These are phyloP conservation scores for Physella acuta DNA, from an alignment of 1,140 invertebrate species.

Conservation along the genomic window DNA sequence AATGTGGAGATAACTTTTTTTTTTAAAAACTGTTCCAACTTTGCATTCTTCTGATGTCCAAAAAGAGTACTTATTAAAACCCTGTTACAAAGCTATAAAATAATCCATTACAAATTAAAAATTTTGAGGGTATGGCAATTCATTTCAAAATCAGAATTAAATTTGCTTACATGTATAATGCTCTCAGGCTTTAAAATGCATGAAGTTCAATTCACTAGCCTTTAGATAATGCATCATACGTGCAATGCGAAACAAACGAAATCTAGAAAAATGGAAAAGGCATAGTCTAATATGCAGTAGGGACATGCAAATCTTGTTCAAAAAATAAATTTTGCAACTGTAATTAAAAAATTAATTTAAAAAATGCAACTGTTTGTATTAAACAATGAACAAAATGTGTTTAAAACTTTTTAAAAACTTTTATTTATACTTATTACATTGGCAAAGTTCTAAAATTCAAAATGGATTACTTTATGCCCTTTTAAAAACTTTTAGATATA, in stretches of 20 bases:
- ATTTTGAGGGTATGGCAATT: too few relatives aligned
- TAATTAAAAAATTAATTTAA: neutral
- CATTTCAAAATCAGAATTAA: neutral
- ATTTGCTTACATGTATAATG: neutral
- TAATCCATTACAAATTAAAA: too few relatives aligned
- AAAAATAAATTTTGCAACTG: neutral
- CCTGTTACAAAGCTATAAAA: too few relatives aligned
- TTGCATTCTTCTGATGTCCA: too few relatives aligned
- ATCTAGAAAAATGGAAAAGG: conserved; percentile 16
- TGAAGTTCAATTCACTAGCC: neutral
- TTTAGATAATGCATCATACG: conserved; percentile 7
- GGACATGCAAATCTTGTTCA: neutral
- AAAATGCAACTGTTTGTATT: neutral
- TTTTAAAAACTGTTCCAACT: too few relatives aligned
- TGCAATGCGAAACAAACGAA: conserved; percentile 17
- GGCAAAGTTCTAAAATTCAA: neutral
- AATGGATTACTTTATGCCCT: neutral
- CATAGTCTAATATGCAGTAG: conserved; percentile 1
- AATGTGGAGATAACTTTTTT: neutral
- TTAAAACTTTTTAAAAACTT: neutral
- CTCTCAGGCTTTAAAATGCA: neutral
- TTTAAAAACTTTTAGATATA: neutral
- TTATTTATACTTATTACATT: neutral
- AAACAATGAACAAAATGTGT: too few relatives aligned
- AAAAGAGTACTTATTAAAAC: too few relatives aligned